Conservation (phyloP, 2,888 invertebrate species). For the Anaspis maculata region DNA sequence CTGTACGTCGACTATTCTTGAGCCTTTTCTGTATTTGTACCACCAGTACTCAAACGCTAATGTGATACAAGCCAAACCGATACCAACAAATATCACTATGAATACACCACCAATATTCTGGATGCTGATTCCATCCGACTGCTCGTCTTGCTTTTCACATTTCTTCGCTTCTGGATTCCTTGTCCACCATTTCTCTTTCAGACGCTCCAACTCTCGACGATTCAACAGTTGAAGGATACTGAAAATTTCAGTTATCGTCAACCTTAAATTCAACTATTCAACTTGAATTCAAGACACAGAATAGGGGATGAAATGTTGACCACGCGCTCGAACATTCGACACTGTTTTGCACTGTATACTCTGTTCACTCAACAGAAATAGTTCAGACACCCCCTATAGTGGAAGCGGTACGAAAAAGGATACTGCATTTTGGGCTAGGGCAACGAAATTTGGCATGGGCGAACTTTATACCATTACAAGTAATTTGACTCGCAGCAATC, state of each 20-base stretch:
- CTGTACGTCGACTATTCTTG: slow-evolving; percentile 52
- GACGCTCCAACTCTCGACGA: slow-evolving; percentile 80
- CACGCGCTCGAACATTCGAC: too few species aligned
- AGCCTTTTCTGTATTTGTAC: slow-evolving; percentile 68
- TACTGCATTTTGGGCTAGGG: too few species aligned
- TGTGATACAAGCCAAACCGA: slow-evolving; percentile 83
- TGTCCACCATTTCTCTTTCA: slow-evolving; percentile 97
- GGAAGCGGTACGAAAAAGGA: too few species aligned
- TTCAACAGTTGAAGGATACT: slow-evolving; percentile 92
- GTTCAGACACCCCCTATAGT: too few species aligned
- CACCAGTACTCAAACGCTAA: slow-evolving; percentile 92
- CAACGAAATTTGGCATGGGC: too few species aligned
- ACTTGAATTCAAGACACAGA: too few species aligned
- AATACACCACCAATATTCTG: slow-evolving; percentile 98
- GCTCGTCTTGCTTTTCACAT: slow-evolving; percentile 83
- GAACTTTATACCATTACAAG: too few species aligned
- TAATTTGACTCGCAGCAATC: too few species aligned
- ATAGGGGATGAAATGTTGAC: too few species aligned
- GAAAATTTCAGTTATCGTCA: slow-evolving; percentile 19
- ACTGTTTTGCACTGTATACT: too few species aligned
- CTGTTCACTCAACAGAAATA: too few species aligned
- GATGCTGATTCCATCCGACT: slow-evolving; percentile 95
- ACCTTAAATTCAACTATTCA: not conserved
- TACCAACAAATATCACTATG: slow-evolving; percentile 94
- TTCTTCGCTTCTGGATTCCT: slow-evolving; percentile 68